Conservation (phyloP, 2,113 vertebrate species). For the Campylorhamphus procurvoides region DNA sequence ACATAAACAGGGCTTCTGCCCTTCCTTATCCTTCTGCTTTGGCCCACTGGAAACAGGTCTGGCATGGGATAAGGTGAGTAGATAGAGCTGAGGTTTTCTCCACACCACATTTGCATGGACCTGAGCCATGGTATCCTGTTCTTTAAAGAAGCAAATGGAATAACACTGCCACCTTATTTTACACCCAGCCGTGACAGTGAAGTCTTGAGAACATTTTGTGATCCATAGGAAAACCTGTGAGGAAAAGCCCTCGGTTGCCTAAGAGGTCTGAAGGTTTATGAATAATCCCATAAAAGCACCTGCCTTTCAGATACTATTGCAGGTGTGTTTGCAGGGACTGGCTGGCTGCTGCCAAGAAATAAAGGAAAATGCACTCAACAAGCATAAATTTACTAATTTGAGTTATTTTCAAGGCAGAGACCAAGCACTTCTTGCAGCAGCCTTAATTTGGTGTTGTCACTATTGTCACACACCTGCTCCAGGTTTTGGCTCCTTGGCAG, state of each 20-base stretch:
- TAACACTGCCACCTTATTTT: neutral
- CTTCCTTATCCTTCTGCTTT: neutral
- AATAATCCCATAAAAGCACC: neutral
- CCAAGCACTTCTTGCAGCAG: neutral
- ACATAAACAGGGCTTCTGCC: neutral
- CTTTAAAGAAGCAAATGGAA: neutral
- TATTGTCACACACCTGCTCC: neutral
- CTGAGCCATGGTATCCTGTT: neutral
- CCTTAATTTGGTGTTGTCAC: slow-evolving; percentile 41
- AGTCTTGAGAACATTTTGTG: neutral
- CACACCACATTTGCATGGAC: neutral
- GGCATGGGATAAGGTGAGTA: neutral
- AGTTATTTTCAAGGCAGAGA: neutral
- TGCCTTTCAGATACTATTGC: neutral
- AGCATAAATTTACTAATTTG: neutral
- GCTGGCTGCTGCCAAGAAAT: neutral
- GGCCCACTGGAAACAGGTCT: neutral
- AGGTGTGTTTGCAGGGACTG: neutral
- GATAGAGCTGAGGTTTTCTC: neutral
- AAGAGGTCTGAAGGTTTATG: neutral
- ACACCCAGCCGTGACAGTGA: neutral
- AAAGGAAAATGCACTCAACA: neutral
- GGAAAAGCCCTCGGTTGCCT: neutral
- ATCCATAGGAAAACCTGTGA: neutral
- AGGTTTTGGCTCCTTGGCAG: neutral